phyloP scores from a whole-genome alignment of 2,113 vertebrate genomes.

The Spilogale gracilis region DNA sequence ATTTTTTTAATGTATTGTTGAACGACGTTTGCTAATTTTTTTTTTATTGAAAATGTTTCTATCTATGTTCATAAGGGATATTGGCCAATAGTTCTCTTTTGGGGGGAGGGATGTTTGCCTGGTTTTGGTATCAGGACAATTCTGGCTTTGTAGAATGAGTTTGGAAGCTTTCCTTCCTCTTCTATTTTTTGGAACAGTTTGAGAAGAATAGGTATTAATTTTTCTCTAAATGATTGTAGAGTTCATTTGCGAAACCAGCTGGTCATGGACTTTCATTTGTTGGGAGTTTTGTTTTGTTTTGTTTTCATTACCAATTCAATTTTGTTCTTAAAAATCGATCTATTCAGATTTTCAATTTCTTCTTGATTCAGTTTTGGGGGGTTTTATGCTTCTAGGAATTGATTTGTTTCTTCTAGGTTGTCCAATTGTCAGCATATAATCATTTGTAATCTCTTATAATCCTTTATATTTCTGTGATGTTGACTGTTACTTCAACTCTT shows the following conservation, averaged over 20 bases:
- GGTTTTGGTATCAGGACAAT: neutral
- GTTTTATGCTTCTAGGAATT: neutral
- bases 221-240: neutral
- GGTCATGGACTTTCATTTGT: neutral
- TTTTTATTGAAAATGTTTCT: neutral
- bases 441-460: neutral
- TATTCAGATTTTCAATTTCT: neutral
- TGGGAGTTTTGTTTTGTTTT: neutral
- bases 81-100: neutral
- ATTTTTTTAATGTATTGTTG: neutral
- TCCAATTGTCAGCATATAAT: neutral
- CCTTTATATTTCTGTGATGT: neutral
- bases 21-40: neutral
- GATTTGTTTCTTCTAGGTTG: neutral
- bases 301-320: neutral
- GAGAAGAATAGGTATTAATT: neutral
- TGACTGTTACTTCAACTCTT: neutral
- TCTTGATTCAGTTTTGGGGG: neutral
- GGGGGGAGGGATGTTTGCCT: neutral
- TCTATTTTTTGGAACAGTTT: neutral
- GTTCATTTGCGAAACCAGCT: neutral
- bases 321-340: neutral
- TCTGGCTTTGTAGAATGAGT: neutral
- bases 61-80: neutral
- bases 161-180: neutral